Base-by-base conservation (phyloP, 1,140 invertebrate species). In the Cherax destructor region DNA sequence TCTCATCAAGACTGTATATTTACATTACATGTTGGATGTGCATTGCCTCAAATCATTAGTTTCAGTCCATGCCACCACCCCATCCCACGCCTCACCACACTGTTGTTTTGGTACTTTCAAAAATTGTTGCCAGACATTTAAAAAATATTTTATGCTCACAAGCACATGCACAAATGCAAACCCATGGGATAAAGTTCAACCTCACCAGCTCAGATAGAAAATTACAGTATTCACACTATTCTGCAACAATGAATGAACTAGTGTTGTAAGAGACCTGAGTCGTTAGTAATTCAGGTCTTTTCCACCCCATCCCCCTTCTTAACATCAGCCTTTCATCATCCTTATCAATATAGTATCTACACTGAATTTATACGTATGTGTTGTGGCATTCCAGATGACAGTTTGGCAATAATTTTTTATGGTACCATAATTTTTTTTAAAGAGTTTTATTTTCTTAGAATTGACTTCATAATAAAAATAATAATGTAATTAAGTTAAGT, bases 381-480 rank as follows among this genome's bases (percentile, higher is more conserved):
- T 41, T 86, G 41, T 21, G 21, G 74, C 85, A 86, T 86, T 86
- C 52, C 85, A 78, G 24, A 59, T 59, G 16, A 52, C 13, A 79
- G 59, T 78, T 24, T 78, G 76, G 85, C 85, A 86, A 86, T 49
- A 21, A 86, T 77, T 78, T 86, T 86, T 56, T 56, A 86, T 78
- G 50, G 85, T 86, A 86, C 59, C 81, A 56, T 65, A 50, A 77
- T 86, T 86, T 47, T 59, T 52, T 59, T 30, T 49, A 69, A 86
- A 65, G 59, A 65, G 61, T 65, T 86, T 86, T 86, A 86, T 86
- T 86, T 86, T 86, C 76, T 41, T 86, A 86, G 72, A 50, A 41
- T 41, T 41, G 30, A 41, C 30, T 41, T 41, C 30, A 41, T 41
- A 41, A 41, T 41, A 41, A 41, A 41, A 41, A 41, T 41, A 2